Conservation (phyloP, 2,888 invertebrate genomes). For the Drosophila sordidula region DNA sequence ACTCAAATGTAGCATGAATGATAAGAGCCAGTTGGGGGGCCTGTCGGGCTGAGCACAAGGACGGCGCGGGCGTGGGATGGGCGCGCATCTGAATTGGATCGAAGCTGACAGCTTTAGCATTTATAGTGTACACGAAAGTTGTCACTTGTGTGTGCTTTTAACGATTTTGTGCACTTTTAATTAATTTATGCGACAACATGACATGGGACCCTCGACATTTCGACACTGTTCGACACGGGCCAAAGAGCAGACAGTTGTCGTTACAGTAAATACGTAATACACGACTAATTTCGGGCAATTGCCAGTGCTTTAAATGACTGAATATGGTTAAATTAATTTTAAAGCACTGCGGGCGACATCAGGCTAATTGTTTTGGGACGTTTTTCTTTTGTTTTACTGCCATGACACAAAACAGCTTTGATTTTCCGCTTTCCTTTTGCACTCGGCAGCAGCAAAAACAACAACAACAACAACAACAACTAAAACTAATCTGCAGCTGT, state of each 20-base stretch:
- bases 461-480: conserved; percentile 26
- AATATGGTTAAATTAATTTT: conserved; percentile 54
- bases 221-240: conserved; percentile 4
- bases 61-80: not conserved
- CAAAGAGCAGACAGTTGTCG: conserved; percentile 9
- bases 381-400: conserved; percentile 36
- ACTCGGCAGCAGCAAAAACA: conserved; percentile 16
- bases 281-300: not conserved
- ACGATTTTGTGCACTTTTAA: conserved; percentile 40
- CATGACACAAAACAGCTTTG: conserved; percentile 63
- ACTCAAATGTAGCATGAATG: conserved; percentile 45
- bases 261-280: conserved; percentile 18
- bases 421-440: conserved; percentile 64
- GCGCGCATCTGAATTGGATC: conserved; percentile 14
- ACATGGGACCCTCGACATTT: conserved; percentile 24
- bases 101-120: conserved; percentile 21
- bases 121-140: conserved; percentile 13
- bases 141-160: conserved; percentile 22
- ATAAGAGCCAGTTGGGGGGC: conserved; percentile 22
- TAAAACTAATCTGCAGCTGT: conserved; percentile 62
- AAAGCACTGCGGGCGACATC: conserved; percentile 56
- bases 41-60: not conserved
- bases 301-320: conserved; percentile 29
- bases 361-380: conserved; percentile 66
- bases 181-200: conserved; percentile 52